Percentiles rank a stretch among this genome's conserved stretches.
phyloP scores from a whole-genome alignment of 2,888 invertebrate genomes.

The Diloba caeruleocephala region DNA sequence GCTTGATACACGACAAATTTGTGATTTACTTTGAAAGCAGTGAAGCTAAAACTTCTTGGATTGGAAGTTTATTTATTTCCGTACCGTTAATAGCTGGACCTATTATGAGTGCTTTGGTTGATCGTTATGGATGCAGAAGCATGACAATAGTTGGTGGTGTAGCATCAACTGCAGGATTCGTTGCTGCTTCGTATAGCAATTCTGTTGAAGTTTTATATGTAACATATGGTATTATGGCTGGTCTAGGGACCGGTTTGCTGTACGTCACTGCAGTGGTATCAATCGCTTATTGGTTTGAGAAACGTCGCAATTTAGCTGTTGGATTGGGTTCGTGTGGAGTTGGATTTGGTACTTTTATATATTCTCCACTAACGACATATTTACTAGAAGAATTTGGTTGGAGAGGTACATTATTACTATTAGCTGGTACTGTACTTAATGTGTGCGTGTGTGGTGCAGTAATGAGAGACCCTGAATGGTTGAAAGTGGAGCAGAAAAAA shows the following conservation, averaged over 20 bases:
- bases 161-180: conserved; percentile 93
- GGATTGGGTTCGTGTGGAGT: conserved; percentile 96
- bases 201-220: conserved; percentile 93
- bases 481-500: conserved; percentile 91
- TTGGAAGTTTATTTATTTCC: conserved; percentile 96
- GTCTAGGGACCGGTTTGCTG: conserved; percentile 94
- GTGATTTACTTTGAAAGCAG: conserved; percentile 93
- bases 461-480: conserved; percentile 97
- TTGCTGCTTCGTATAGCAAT: conserved; percentile 92
- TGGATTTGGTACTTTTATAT: conserved; percentile 96
- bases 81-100: conserved; percentile 96
- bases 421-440: conserved; percentile 95
- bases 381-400: conserved; percentile 93
- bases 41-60: conserved; percentile 95
- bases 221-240: conserved; percentile 95
- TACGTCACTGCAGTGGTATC: conserved; percentile 97
- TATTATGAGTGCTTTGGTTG: conserved; percentile 95
- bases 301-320: conserved; percentile 95
- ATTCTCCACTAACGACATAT: conserved; percentile 94
- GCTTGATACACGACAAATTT: conserved; percentile 95
- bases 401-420: conserved; percentile 93
- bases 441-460: conserved; percentile 95
- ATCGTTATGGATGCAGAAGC: conserved; percentile 94
- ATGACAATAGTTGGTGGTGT: conserved; percentile 93
- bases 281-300: conserved; percentile 98